Conservation (phyloP, 2,113 vertebrate genomes). For the Oryctolagus cuniculus region mOryCun1.1 NC_091432.1:173026001-173026500, state of each 20-base stretch:
- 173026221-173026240: neutral
- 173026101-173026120: neutral
- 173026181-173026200: neutral
- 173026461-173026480: too few relatives aligned
- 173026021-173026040: neutral
- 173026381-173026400: too few relatives aligned
- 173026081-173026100: neutral
- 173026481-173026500: too few relatives aligned
- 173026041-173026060: neutral
- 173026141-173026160: neutral
- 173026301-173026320: too few relatives aligned
- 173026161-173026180: neutral
- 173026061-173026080: neutral
- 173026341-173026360: too few relatives aligned
- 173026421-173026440: too few relatives aligned
- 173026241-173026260: neutral
- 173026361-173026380: too few relatives aligned
- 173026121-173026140: neutral
- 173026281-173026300: too few relatives aligned
- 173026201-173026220: neutral
- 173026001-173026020: neutral
- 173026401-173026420: too few relatives aligned
- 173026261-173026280: too few relatives aligned
- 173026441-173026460: too few relatives aligned
- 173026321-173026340: too few relatives aligned